Evolutionary conservation across 2,888 invertebrate species (phyloP), one percentile per base, ranked within the genome.

Genomic region (Ormyrus pomaceus): DNA sequence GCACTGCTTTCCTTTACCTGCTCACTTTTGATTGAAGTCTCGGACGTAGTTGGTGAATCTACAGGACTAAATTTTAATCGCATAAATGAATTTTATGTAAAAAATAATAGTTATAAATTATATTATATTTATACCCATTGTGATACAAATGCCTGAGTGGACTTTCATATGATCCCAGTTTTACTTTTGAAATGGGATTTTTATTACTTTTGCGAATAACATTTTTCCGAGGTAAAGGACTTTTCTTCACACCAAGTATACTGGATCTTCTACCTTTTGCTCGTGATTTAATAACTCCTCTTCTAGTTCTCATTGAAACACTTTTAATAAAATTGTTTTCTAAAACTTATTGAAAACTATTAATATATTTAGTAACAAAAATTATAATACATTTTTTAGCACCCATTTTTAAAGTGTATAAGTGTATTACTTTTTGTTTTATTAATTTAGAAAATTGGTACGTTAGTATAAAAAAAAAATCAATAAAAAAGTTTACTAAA

Each of bases 221-320:
- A 51, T 68, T 76, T 6, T 9, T 69, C 4, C 72, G 51, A 6
- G 19, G 6, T 53, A 77, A 64, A n/a, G 80, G 73, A 66, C 77
- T 79, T 45, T 77, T 80, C 45, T 70, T 77, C 2, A 74, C 19
- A 65, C 61, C 46, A 6, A 73, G 55, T n/a, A 71, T 65, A 65
- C 65, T 76, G 9, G 81, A 73, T 59, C 76, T 75, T 62, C 78
- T 65, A 6, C 72, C 72, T 59, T 68, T 75, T 10, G n/a, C 13
- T 51, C 74, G 56, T 10, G 56, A 46, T 56, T 71, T 76, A 7
- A 13, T 45, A 61, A 13, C n/a, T 73, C 62, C 80, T 50, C 56
- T 82, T 70, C 66, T 64, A 45, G 77, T 82, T 59, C 74, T 79
- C 82, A 82, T 81, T 58, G 11, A 46, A 46, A 58, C 56, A 11